Base-by-base conservation (phyloP, 2,113 vertebrate species). In the Dinomys branickii region DNA sequence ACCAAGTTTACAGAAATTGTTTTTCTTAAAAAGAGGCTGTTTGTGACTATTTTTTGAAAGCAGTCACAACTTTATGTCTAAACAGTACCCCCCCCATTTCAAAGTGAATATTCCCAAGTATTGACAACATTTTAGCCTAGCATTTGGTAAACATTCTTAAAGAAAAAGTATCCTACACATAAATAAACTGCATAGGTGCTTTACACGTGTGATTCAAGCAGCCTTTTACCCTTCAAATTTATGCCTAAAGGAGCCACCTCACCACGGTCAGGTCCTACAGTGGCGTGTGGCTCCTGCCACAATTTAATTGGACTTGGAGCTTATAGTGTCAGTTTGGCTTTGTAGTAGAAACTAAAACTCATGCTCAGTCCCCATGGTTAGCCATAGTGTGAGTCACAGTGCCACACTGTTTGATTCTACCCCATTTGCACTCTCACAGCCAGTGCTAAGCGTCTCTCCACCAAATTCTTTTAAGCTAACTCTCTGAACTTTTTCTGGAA, bases 401-500 rank as follows among this genome's bases (percentile, higher is more conserved):
- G 86, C 85, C 41, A 38, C 22, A 13, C 10, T 67, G 17, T 61
- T 88, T 59, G 33, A 84, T 58, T 67, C n/a, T 38, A 35, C n/a
- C 20, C 41, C 7, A 1, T 58, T 69, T 50, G 69, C 6, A 38
- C 35, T 22, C 30, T 84, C 41, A 24, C 54, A 24, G 14, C 13
- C 8, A 2, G 5, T 33, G 44, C 44, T 81, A 65, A 88, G 58
- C 35, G 33, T 58, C 80, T 78, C 33, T 50, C 54, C 16, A 50
- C 41, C 41, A 28, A 81, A 82, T 67, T 30, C 87, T 75, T 95
- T 90, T 54, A 92, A 91, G 90, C 75, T 63, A 54, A 33, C 44
- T 81, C 82, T 94, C 83, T 91, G 75, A 78, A 88, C 56, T 50
- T 83, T 94, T 91, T 87, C 63, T 92, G 69, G 94, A 92, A 82